Base-by-base conservation (phyloP, 2,888 invertebrate species). In the Temnothorax unifasciatus region DNA sequence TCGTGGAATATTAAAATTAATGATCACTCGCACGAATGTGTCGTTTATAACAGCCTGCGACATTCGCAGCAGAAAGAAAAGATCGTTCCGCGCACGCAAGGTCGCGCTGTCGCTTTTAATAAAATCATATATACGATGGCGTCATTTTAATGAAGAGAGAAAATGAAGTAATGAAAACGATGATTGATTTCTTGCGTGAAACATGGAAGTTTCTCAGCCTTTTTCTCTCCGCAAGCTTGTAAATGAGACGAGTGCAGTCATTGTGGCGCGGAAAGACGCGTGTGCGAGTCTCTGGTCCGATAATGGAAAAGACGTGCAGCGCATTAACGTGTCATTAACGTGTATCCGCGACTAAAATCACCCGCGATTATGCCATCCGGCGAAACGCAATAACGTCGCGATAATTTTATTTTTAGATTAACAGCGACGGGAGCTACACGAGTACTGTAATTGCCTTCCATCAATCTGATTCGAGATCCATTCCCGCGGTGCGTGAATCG, bases 281-380 rank as follows among this genome's bases (percentile, higher is more conserved):
- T 11, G 59, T 25, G 47, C 2, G 29, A 41, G 68, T 50, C 74
- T 57, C 74, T 57, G 77, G 82, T 79, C 76, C 86, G 82, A 86
- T 88, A 88, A 88, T 82, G 86, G 68, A 86, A 83, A 88, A 71
- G 75, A 68, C 84, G 84, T 64, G 59, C 83, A 52, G 38, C 29
- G 50, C 47, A 54, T 68, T 63, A 84, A 73, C 61, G n/a, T 63
- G n/a, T 63, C 38, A 63, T 63, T 63, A 63, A 64, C 44, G 41
- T 84, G 61, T 85, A 82, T 88, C 86, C 71, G 44, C 52, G 76
- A 61, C 57, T 63, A 50, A 34, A 44, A 71, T 79, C 86, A 41
- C 47, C 68, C 44, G 66, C 86, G 82, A 88, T 88, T 88, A 88
- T 57, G 68, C 82, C 82, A 82, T 84, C 83, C 86, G 75, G 61